A percentile compares a stretch with the other conserved stretches of the same genome.
These are phyloP conservation scores for Margarornis squamiger DNA, from an alignment of 2,797 vertebrate species.

Conservation along the genomic window DNA sequence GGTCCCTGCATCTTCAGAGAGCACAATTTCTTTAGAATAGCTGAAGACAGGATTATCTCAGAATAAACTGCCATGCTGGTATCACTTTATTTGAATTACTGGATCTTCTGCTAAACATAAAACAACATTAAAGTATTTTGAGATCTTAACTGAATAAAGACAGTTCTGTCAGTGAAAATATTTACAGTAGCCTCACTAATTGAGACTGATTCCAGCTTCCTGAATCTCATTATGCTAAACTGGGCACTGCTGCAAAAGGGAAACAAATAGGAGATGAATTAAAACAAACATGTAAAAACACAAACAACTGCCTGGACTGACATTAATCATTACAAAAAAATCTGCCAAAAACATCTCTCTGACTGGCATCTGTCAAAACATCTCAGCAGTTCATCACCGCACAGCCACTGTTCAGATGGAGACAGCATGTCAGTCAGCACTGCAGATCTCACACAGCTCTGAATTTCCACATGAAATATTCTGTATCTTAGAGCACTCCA, in stretches of 20 bases:
- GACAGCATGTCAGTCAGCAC: not conserved
- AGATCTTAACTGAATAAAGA: conserved; percentile 46
- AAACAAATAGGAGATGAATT: conserved; percentile 50
- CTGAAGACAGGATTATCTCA: not conserved
- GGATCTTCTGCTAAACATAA: conserved; percentile 23
- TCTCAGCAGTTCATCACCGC: not conserved
- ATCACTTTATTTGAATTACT: conserved; percentile 11
- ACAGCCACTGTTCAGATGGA: not conserved
- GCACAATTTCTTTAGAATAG: not conserved
- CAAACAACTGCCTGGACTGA: not conserved
- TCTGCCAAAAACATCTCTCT: not conserved
- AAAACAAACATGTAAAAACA: conserved; percentile 54
- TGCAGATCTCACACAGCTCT: not conserved
- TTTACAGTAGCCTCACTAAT: conserved; percentile 57
- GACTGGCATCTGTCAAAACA: conserved; percentile 45
- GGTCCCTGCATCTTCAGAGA: not conserved
- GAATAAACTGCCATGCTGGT: conserved; percentile 19
- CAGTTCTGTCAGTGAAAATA: conserved; percentile 55
- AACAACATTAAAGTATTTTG: conserved; percentile 41
- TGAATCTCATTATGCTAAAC: conserved; percentile 27
- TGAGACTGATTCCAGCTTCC: conserved; percentile 38
- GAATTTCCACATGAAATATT: not conserved
- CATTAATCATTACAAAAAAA: not conserved
- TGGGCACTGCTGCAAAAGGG: not conserved
- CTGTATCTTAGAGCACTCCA: not conserved